Evolutionary conservation across 2,113 vertebrate species (phyloP).

Genomic region (Gulo gulo): DNA sequence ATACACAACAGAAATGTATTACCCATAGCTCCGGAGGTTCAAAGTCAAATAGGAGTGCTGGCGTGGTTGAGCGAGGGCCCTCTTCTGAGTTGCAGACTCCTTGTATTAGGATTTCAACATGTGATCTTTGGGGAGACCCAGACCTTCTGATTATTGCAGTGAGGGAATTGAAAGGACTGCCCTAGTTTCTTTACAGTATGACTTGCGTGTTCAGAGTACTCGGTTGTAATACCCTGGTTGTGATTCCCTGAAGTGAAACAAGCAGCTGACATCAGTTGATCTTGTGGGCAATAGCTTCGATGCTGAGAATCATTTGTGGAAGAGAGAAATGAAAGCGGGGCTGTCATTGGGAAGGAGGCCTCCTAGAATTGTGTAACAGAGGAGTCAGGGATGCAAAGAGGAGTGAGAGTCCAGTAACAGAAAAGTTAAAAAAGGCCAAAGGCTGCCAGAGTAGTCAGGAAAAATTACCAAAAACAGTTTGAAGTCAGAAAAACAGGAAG

Average conservation of each 20-base stretch:
- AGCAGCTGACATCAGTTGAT: neutral
- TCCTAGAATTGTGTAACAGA: neutral
- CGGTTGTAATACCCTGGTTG: neutral
- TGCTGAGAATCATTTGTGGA: neutral
- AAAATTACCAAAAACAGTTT: conserved; percentile 27
- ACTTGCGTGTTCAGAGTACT: neutral
- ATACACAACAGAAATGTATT: neutral
- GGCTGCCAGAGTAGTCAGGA: neutral
- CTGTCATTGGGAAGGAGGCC: neutral
- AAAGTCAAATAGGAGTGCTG: neutral
- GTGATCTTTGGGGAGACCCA: neutral
- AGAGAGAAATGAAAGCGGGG: neutral
- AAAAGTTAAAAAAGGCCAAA: neutral
- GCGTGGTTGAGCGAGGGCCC: neutral
- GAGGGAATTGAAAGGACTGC: neutral
- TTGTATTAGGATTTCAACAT: neutral
- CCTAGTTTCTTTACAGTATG: neutral
- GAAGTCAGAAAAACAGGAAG: conserved; percentile 70
- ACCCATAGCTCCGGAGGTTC: neutral
- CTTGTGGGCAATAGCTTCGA: neutral
- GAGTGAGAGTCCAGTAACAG: neutral
- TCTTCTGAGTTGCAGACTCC: neutral
- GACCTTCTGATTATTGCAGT: neutral
- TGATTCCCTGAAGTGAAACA: conserved; percentile 23
- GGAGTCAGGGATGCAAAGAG: neutral